These are phyloP conservation scores for Volucella zonaria DNA, from an alignment of 2,888 invertebrate genomes.

Conservation along the genomic window DNA sequence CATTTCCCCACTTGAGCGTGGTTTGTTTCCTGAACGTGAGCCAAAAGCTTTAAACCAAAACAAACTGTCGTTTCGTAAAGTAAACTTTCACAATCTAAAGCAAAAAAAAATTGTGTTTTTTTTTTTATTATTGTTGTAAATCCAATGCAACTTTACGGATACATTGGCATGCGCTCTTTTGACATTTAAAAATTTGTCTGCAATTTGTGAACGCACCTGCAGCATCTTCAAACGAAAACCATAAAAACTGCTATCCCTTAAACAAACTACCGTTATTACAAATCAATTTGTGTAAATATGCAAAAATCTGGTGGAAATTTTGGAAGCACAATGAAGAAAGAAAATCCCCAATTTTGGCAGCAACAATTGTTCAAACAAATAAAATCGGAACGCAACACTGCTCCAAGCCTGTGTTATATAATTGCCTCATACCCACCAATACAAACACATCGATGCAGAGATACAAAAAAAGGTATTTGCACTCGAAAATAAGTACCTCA, in stretches of 20 bases:
- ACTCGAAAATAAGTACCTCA: slow-evolving; percentile 54
- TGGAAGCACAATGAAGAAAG: background rate
- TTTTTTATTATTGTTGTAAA: too few relatives aligned
- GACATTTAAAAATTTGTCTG: too few relatives aligned
- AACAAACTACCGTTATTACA: too few relatives aligned
- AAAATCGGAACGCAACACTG: slow-evolving; percentile 22
- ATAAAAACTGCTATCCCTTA: too few relatives aligned
- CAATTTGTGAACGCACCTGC: too few relatives aligned
- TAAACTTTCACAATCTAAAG: slow-evolving; percentile 52
- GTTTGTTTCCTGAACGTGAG: slow-evolving; percentile 52
- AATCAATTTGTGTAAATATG: too few relatives aligned
- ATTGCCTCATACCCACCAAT: slow-evolving; percentile 39
- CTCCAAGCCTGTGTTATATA: slow-evolving; percentile 53
- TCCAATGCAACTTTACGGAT: too few relatives aligned
- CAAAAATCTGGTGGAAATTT: too few relatives aligned
- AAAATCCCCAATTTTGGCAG: background rate
- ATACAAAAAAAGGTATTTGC: slow-evolving; percentile 1
- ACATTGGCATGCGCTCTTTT: too few relatives aligned
- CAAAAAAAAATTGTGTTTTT: background rate
- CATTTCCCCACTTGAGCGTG: slow-evolving; percentile 27
- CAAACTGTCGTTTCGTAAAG: slow-evolving; percentile 33
- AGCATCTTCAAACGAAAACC: too few relatives aligned
- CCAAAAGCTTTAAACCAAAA: slow-evolving; percentile 38
- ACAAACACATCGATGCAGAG: slow-evolving; percentile 11
- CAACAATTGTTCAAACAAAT: slow-evolving; percentile 38